Conservation (phyloP, 2,113 vertebrate genomes). For the Prolemur simus region DNA sequence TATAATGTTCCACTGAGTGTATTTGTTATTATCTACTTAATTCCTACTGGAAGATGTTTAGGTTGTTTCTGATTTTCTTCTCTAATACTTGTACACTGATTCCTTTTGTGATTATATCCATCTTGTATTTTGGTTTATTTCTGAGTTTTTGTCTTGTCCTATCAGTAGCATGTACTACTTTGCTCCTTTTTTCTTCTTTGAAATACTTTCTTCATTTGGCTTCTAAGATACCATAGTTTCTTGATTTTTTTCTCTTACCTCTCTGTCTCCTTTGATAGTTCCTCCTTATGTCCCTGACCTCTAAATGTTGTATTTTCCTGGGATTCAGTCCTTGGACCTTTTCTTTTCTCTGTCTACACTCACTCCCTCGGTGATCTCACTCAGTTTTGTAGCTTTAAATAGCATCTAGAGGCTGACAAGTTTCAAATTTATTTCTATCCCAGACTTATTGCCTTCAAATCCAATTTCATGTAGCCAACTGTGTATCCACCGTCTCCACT, state of each 20-base stretch:
- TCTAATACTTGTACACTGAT: background rate
- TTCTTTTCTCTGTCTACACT: background rate
- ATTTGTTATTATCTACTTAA: background rate
- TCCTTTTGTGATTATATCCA: background rate
- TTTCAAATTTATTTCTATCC: slow-evolving; percentile 32
- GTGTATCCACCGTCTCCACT: background rate
- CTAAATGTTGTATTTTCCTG: background rate
- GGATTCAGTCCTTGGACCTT: background rate
- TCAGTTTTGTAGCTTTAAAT: background rate
- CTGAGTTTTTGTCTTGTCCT: background rate
- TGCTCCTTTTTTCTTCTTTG: background rate
- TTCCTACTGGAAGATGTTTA: background rate
- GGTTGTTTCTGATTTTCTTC: background rate
- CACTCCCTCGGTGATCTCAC: background rate
- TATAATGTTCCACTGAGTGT: background rate
- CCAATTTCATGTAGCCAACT: background rate
- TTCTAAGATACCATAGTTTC: background rate
- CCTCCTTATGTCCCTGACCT: background rate
- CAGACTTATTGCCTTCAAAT: background rate
- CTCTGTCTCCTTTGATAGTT: background rate
- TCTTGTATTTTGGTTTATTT: background rate
- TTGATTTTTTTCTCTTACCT: background rate
- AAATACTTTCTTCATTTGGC: background rate
- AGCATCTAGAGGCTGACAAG: background rate
- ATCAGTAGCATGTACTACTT: background rate